These are phyloP conservation scores for Pongo abelii DNA, from an alignment of 2,113 vertebrate genomes.

Conservation along the genomic window DNA sequence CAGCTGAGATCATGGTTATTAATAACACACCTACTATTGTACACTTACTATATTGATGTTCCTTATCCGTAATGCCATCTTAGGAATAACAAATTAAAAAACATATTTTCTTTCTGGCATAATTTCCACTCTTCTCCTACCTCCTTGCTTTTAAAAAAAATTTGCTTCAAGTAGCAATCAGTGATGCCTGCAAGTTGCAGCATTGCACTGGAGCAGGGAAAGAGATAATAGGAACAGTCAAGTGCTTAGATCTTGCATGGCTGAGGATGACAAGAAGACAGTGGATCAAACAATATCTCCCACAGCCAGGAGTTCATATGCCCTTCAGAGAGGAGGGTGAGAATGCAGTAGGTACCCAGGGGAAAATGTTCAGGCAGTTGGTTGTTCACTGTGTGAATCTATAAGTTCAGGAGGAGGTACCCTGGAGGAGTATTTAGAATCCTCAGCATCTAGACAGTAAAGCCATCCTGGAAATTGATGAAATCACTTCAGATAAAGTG, in stretches of 20 bases:
- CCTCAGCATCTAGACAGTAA: background rate
- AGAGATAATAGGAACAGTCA: background rate
- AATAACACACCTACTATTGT: background rate
- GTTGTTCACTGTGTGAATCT: background rate
- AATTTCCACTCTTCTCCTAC: conserved; percentile 41
- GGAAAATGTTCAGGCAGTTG: background rate
- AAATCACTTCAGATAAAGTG: background rate
- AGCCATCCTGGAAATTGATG: background rate
- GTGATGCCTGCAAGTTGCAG: background rate
- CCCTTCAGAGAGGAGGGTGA: background rate
- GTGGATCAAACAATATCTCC: too few species aligned
- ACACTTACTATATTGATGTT: background rate
- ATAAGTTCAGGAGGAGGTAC: background rate
- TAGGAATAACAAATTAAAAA: background rate
- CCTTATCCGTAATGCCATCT: background rate
- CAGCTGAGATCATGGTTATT: background rate
- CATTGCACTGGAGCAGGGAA: background rate
- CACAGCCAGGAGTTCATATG: background rate
- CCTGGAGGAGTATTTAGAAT: background rate
- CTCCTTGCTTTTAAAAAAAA: conserved; percentile 41
- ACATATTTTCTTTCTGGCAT: conserved; percentile 45
- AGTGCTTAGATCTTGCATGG: background rate
- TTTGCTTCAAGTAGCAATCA: conserved; percentile 16
- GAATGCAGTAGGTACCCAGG: background rate
- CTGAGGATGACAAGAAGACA: background rate